Base-by-base conservation (phyloP, 2,113 vertebrate species). In the Chelonoidis abingdonii region DNA sequence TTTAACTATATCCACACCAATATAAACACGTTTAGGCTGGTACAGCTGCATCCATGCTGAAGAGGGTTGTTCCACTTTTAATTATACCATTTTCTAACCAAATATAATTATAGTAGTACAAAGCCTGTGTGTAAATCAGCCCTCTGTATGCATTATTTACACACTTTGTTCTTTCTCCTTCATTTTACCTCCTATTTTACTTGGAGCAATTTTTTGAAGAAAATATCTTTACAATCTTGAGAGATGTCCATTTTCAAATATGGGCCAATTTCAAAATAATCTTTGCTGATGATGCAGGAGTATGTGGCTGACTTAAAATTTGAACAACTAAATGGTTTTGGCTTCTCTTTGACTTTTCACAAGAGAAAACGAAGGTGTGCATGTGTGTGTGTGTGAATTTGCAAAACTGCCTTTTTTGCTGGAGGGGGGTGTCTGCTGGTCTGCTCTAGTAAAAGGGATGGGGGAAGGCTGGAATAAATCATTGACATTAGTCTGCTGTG, bases 121-220 rank as follows among this genome's bases (percentile, higher is more conserved):
- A 47, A 47, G 25, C 3, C 41, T 27, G 24, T 44, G 10, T 75
- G 38, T 76, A 44, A n/a, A 72, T 72, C n/a, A 72, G 69, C 21
- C 69, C n/a, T 76, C 38, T 76, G 22, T 25, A 12, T 47, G 24
- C 41, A 25, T 25, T 27, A 41, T 76, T 76, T 38, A 76, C 38
- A 14, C 22, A 44, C 24, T 76, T 38, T 76, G 10, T 25, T n/a
- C 38, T 12, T 13, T 50, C 8, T 76, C 13, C 47, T 57, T 10
- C 9, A 0, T 0, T 35, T 87, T 81, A 69, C 35, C 25, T 49
- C 5, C 6, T 52, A 1, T 59, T 92, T 11, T 84, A 69, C 38
- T 1, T 8, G 19, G 21, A 35, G 87, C 83, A 69, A 17, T 4
- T 35, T 92, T 86, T 27, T 84, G 62, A 84, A 62, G 21, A 19